Conservation (phyloP, 2,113 vertebrate species). For the Neolamprologus toae region DNA sequence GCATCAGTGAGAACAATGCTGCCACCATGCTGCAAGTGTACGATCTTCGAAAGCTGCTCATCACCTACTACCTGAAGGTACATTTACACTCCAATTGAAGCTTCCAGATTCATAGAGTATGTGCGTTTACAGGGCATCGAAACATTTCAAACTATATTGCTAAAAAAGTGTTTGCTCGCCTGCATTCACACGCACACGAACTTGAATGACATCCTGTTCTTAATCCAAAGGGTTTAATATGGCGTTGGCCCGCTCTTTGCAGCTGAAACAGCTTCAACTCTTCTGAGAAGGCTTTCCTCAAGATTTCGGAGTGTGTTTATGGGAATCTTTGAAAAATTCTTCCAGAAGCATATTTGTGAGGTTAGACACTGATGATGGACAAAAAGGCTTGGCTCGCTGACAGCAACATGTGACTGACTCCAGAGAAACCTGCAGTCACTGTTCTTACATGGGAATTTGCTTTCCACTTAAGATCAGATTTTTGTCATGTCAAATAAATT, state of each 20-base stretch:
- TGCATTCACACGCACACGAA: background rate
- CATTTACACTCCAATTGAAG: background rate
- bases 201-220: background rate
- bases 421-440: background rate
- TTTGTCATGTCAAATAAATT: background rate
- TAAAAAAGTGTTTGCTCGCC: background rate
- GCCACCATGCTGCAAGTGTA: conserved; percentile 97
- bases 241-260: background rate
- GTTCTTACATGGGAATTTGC: background rate
- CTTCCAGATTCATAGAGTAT: rapidly evolving
- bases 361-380: background rate
- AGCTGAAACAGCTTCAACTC: background rate
- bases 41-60: conserved; percentile 88
- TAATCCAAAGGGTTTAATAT: background rate
- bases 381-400: background rate
- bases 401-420: background rate
- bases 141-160: background rate
- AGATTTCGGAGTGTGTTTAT: background rate
- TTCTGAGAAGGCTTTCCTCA: background rate
- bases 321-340: background rate
- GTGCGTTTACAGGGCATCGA: background rate
- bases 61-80: conserved; percentile 96
- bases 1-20: conserved; percentile 93
- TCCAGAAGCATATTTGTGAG: background rate
- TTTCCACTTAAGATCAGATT: background rate